Base-by-base conservation (phyloP, 2,888 invertebrate genomes). In the Lypha dubia region DNA sequence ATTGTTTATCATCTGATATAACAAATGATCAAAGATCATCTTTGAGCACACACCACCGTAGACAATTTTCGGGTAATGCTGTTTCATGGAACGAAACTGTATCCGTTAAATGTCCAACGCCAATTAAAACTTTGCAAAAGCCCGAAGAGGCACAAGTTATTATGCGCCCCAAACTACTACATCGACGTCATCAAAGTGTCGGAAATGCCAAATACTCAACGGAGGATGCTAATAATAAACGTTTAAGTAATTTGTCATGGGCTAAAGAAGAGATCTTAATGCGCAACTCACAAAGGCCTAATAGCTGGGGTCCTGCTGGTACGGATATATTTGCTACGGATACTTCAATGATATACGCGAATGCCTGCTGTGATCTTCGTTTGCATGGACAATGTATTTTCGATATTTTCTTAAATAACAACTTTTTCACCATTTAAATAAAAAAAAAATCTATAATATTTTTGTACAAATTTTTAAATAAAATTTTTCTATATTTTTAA, bases 301-400 rank as follows among this genome's bases (percentile, higher is more conserved):
- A 90, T 67, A 92, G 92, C 86, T 92, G 92, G 92, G 92, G 92
- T 79, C 92, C 92, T 17, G 89, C 91, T 41, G 91, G 91, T 89
- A 92, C 90, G 88, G 89, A 87, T 70, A 32, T 63, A 44, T 81
- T 63, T 81, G 62, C 81, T 35, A 81, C 62, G 86, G 95, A 96
- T 88, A 97, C 77, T 38, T 79, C 97, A 81, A 93, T 96, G 90
- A 94, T 96, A 90, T 95, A 96, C 86, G 95, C 95, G 89, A 95
- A 96, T 87, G 96, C 96, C 89, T 95, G 95, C 87, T 77, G 77
- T 81, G 84, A 81, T 81, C 84, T 79, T 60, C 84, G 77, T 58
- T 81, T 84, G 89, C 97, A 98, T 94, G 97, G 97, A 92, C 97
- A 97, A 94, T 98, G 98, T 98, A 97, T 89, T 89, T 77, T 86